Evolutionary conservation across 2,888 invertebrate species (phyloP), one percentile per base, ranked within the genome.

Genomic region (Herminia tarsipennalis): DNA sequence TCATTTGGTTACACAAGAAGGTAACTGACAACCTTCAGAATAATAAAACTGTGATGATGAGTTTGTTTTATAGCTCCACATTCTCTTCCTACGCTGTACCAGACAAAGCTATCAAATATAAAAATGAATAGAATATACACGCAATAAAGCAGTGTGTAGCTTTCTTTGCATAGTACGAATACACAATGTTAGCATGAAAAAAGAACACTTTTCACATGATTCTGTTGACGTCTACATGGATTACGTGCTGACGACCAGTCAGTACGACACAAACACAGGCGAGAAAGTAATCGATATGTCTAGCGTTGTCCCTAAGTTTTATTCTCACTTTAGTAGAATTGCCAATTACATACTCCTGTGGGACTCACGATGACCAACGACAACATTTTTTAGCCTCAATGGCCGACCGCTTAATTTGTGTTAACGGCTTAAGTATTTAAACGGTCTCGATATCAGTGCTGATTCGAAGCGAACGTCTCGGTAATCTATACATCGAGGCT

Each of bases 231-330:
- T 10, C 12, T 12, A n/a, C n/a, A n/a, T n/a, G n/a, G n/a, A n/a
- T 2, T 25, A 5, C 34, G 34, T 41, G 36, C 47, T 44, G 50
- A 24, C 20, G 30, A 45, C 29, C 59, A 43, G 46, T 45, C 49
- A 52, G 56, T 51, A 66, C 47, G 56, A 40, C 39, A 56, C 59
- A 56, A 53, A 40, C 52, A 52, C 48, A 49, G 57, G 40, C 57
- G 56, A 68, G 61, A 61, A 51, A 53, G 44, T 47, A 73, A 76
- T 76, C 75, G 66, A 76, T 73, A 75, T 56, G 73, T 73, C 76
- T 75, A 70, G 71, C 59, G 59, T 25, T 50, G 22, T 38, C 32
- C 39, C 33, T 46, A 56, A 58, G 52, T 61, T 68, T 62, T 63
- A 58, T 65, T 62, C 56, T 56, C 48, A 48, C 41, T 52, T n/a